Evolutionary conservation across 2,113 vertebrate species (phyloP), one percentile per base, ranked within the genome.

Genomic region (Terrapene triunguis): DNA sequence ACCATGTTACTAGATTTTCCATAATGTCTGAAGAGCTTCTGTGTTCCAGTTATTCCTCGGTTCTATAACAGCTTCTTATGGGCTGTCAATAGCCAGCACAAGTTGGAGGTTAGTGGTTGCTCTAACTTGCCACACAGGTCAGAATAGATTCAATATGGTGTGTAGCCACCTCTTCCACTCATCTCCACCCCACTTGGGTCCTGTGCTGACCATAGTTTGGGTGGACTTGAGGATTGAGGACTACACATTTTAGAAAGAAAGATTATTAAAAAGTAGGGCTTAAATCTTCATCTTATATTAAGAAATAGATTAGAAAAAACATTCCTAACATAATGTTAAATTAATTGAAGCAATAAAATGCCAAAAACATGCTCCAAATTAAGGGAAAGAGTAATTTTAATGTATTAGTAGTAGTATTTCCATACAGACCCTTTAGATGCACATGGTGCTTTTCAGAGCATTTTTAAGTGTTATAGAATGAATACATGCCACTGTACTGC

Each of bases 161-260:
- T 21, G 17, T 35, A 72, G 65, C 5, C n/a, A 38, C 19, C n/a
- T 38, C 89, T 94, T 47, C 82, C 59, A 84, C 0, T 0, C 0
- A 0, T 55, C 93, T 84, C 32, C 32, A 13, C 83, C 91, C 94
- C 76, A 69, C 21, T 14, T 62, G 50, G 12, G 42, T 79, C 4
- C 62, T 83, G 25, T 2, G 8, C 50, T 85, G 50, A 89, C 38
- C 32, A 38, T 10, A 62, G 38, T 35, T 89, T 2, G 24, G 1
- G 12, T 47, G 25, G 21, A 21, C 69, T 22, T 53, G 12, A 48
- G 5, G 8, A 76, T 80, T 38, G 82, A 88, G 4, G 48, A 65
- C 21, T 55, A 10, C 21, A 38, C 2, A 48, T 44, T 53, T 84
- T 84, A 53, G 19, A 21, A 92, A 92, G 42, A 25, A 92, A 29